Evolutionary conservation across 2,797 vertebrate genomes (phyloP).

Genomic region (Lepidocolaptes lacrymiger): DNA sequence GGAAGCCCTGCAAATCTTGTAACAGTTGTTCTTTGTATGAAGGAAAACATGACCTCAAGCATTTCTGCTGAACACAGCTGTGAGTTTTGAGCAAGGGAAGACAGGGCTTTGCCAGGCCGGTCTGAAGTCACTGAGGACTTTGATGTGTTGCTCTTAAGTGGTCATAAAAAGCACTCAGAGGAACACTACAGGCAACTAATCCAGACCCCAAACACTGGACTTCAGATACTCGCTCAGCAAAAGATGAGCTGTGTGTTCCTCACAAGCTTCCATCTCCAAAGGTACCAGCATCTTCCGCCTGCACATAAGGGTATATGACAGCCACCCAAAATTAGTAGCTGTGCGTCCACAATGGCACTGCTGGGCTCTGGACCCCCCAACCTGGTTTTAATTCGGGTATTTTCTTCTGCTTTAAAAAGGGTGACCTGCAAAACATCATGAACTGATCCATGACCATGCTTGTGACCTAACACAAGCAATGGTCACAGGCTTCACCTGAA

Average conservation of each 20-base stretch:
- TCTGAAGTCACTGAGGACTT: fast-evolving
- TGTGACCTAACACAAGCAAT: fast-evolving
- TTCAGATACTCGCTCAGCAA: not conserved
- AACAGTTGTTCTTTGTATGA: not conserved
- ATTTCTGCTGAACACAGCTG: not conserved
- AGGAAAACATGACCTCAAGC: not conserved
- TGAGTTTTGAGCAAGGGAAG: not conserved
- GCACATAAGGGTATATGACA: fast-evolving
- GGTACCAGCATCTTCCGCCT: no score
- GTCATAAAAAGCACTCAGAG: not conserved
- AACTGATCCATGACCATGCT: not conserved
- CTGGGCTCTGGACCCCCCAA: not conserved
- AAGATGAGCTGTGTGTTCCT: fast-evolving
- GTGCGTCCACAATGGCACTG: not conserved
- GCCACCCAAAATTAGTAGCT: no score
- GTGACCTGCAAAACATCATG: not conserved
- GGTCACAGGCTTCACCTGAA: fast-evolving
- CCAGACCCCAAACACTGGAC: not conserved
- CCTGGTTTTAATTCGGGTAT: not conserved
- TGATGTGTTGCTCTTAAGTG: fast-evolving
- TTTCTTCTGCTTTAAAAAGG: not conserved
- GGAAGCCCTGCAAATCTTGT: not conserved
- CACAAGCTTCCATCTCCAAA: not conserved
- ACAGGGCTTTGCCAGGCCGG: fast-evolving
- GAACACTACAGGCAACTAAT: not conserved